Percentiles rank a stretch among this genome's conserved stretches.
These are phyloP conservation scores for Luperina nickerlii DNA, from an alignment of 2,888 invertebrate species.

Conservation along the genomic window DNA sequence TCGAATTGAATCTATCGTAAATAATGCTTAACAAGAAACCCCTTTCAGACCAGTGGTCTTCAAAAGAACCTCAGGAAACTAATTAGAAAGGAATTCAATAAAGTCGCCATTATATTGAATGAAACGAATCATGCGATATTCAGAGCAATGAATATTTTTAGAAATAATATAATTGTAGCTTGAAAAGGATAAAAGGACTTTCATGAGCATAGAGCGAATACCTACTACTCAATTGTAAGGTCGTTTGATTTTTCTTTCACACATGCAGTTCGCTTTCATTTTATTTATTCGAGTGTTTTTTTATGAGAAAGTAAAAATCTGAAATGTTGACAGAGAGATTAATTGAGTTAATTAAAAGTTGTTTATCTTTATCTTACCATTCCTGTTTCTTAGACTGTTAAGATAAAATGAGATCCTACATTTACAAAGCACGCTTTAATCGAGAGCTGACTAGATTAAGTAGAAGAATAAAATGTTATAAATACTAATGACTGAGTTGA, in stretches of 20 bases:
- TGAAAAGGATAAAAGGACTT: conserved; percentile 18
- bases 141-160: conserved; percentile 39
- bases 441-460: background rate
- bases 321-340: no score
- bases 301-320: background rate
- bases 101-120: conserved; percentile 35
- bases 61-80: conserved; percentile 47
- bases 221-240: background rate
- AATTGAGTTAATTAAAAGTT: background rate
- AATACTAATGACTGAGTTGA: background rate
- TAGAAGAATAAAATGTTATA: background rate
- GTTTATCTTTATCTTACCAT: background rate
- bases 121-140: conserved; percentile 34
- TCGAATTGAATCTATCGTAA: conserved; percentile 1
- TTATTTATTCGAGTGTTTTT: background rate
- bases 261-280: background rate
- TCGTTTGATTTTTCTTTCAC: conserved; percentile 13
- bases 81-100: conserved; percentile 43
- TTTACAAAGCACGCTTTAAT: no score
- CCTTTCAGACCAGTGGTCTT: conserved; percentile 10
- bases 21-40: conserved; percentile 16
- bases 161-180: conserved; percentile 34
- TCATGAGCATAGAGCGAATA: conserved; percentile 13
- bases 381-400: background rate
- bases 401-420: background rate